Evolutionary conservation across 2,888 invertebrate genomes (phyloP).

Genomic region (Caenorhabditis becei): DNA sequence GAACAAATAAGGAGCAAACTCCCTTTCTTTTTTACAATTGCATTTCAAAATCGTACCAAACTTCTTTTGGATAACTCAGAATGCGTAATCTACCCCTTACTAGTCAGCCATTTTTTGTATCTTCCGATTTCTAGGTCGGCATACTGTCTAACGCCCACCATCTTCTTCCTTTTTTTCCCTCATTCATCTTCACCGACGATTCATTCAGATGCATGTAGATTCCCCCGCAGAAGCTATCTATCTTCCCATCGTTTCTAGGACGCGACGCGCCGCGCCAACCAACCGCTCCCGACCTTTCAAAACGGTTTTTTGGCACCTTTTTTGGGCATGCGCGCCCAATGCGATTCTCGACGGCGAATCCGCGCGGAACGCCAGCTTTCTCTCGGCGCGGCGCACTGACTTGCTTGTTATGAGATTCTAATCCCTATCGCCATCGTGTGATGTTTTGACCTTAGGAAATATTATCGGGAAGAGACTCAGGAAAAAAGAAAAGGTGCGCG

Average conservation of each 20-base stretch:
- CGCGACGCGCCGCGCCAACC: constrained; percentile 1
- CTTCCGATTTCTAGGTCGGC: constrained; percentile 14
- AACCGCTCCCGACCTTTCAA: constrained; percentile 9
- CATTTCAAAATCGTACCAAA: constrained; percentile 16
- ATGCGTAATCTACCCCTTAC: not conserved
- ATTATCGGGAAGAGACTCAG: constrained; percentile 16
- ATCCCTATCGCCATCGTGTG: constrained; percentile 13
- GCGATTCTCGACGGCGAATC: not conserved
- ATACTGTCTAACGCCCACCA: not conserved
- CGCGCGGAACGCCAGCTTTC: not conserved
- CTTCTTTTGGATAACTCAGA: not conserved
- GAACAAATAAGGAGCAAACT: constrained; percentile 20
- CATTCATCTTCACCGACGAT: constrained; percentile 33
- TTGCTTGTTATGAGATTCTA: constrained; percentile 45
- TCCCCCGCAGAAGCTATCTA: constrained; percentile 16
- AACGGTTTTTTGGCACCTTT: constrained; percentile 6
- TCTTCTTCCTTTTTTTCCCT: not conserved
- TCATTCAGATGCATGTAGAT: constrained; percentile 47
- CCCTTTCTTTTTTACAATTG: constrained; percentile 2
- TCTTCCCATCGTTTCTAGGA: constrained; percentile 45
- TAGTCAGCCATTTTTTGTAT: not conserved
- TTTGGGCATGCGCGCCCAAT: constrained; percentile 2
- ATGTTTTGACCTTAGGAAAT: constrained; percentile 10
- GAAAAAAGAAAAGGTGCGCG: constrained; percentile 6
- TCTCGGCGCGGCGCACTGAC: constrained; percentile 14